Base-by-base conservation (phyloP, 2,888 invertebrate species). In the Parelbella ahira region DNA sequence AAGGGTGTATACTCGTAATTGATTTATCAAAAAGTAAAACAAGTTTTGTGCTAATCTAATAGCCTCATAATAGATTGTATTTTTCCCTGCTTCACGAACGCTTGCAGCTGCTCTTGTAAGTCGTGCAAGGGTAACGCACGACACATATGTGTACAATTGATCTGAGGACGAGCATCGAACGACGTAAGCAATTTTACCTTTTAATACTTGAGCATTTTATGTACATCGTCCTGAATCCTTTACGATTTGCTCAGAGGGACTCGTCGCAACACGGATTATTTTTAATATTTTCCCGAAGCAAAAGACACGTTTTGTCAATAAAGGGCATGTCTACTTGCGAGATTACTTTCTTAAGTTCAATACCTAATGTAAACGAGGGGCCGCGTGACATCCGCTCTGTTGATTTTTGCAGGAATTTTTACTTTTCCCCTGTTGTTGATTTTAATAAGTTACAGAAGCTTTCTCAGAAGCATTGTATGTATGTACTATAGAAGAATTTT, bases 231-330 rank as follows among this genome's bases (percentile, higher is more conserved):
- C 49, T 34, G 46, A 54, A 51, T 52, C 43, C 41, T 47, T 55
- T 44, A 47, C 47, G 65, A 63, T 62, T 63, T 56, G 54, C 52
- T 58, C 55, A 55, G 49, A 56, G 52, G 48, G 49, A 51, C 44
- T 57, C 60, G 49, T 56, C 47, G 5, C 55, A 47, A 36, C 38
- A 50, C 44, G 62, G 70, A 75, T 76, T 77, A 73, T 63, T 70
- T 76, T 67, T 68, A 68, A 73, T 70, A 71, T 75, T 78, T 71
- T 53, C 51, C 47, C 56, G 54, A 48, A 49, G 68, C 58, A 67
- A 68, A 68, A 67, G 65, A 72, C 79, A 78, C 77, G 82, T 79
- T 73, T 75, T 72, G 81, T 82, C 79, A 83, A 83, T 81, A 82
- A 71, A 60, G 65, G 68, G 62, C 58, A 56, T 60, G 54, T 53